A percentile compares a stretch with the other conserved stretches of the same genome.
Conservation (phyloP, 2,113 vertebrate genomes). For the Empidonax alnorum region DNA sequence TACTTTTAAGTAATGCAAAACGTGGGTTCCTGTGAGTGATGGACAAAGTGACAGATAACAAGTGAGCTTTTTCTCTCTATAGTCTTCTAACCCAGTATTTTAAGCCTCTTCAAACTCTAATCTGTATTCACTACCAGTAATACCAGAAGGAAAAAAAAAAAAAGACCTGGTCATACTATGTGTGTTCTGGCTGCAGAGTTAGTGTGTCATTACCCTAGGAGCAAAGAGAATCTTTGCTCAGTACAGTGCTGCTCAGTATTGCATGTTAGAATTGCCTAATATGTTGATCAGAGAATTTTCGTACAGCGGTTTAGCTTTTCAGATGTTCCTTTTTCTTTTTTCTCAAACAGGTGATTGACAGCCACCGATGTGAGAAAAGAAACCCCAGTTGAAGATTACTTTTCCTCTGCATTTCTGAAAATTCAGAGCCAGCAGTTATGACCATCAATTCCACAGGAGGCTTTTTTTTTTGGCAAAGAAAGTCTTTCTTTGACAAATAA, state of each 20-base stretch:
- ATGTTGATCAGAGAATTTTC: neutral
- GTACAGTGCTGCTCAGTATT: neutral
- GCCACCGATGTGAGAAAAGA: neutral
- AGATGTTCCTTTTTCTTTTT: conserved; percentile 21
- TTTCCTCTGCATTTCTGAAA: conserved; percentile 64
- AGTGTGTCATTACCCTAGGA: neutral
- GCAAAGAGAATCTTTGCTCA: neutral
- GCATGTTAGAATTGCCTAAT: neutral
- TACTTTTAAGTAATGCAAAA: neutral
- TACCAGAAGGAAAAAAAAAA: neutral
- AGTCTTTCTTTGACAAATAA: conserved; percentile 35
- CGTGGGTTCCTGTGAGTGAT: neutral
- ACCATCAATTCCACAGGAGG: conserved; percentile 13
- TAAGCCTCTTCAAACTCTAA: neutral
- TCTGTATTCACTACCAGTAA: neutral
- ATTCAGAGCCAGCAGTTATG: conserved; percentile 52
- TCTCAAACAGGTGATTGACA: conserved; percentile 67
- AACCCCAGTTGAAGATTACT: conserved; percentile 55
- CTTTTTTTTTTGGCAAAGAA: conserved; percentile 38
- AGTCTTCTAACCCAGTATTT: neutral
- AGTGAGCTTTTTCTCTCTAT: neutral
- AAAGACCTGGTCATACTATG: neutral
- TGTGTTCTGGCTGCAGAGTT: neutral
- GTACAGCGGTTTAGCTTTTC: neutral
- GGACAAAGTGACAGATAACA: neutral